Conservation (phyloP, 92 coral and sea anemone species). For the Parazoanthus atlanticus region DNA sequence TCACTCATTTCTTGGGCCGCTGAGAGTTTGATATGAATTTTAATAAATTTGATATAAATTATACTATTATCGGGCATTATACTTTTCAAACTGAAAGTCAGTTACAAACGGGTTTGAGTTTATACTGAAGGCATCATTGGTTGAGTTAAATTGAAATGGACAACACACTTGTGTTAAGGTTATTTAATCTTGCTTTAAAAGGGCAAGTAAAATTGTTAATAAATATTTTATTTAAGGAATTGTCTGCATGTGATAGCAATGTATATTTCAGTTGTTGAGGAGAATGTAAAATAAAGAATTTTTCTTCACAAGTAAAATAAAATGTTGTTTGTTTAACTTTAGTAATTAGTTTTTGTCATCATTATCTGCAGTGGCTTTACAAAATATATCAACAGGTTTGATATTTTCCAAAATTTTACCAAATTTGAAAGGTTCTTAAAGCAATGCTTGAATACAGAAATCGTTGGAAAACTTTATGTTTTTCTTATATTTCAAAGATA, state of each 20-base stretch:
- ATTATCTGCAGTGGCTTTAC: background rate
- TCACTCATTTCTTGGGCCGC: background rate
- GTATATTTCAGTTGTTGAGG: background rate
- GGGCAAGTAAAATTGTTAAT: background rate
- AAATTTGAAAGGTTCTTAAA: background rate
- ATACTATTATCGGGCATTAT: background rate
- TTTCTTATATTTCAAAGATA: background rate
- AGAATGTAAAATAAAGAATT: background rate
- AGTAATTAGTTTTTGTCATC: background rate
- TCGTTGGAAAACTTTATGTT: background rate
- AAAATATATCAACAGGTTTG: background rate
- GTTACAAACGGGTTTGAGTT: background rate
- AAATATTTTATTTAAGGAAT: background rate
- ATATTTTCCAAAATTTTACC: background rate
- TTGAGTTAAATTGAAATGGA: background rate
- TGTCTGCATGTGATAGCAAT: background rate
- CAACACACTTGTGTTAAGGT: background rate
- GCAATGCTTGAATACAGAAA: background rate
- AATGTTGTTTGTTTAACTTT: conserved; percentile 5
- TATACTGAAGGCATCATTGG: background rate
- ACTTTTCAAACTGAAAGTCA: background rate
- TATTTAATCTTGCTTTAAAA: conserved; percentile 4
- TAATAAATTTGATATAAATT: too few species aligned
- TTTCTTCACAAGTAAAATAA: background rate
- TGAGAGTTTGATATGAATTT: background rate